Conservation (phyloP, 2,888 invertebrate species). For the Rhagonycha fulva region DNA sequence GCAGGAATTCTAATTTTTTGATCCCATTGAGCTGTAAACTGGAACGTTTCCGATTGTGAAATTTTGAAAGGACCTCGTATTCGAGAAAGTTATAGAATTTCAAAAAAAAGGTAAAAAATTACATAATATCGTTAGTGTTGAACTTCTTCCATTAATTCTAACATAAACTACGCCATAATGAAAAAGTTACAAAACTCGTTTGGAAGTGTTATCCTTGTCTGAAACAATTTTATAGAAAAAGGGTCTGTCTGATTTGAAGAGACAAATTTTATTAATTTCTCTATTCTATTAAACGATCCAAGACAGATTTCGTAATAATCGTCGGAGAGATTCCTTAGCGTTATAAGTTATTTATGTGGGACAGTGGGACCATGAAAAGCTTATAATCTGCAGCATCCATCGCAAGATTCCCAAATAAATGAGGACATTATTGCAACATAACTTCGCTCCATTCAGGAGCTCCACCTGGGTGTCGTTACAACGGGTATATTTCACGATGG, state of each 20-base stretch:
- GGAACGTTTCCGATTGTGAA: neutral
- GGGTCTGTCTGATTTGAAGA: neutral
- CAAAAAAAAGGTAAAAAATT: neutral
- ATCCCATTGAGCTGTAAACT: neutral
- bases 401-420: slow-evolving; percentile 42
- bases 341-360: slow-evolving; percentile 8
- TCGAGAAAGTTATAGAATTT: neutral
- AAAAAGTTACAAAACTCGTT: neutral
- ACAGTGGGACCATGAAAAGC: slow-evolving; percentile 6
- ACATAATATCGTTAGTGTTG: neutral
- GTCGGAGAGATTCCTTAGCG: slow-evolving; percentile 6
- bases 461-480: slow-evolving; percentile 42
- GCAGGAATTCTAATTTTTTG: no score
- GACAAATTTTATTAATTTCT: neutral
- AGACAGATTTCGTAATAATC: slow-evolving; percentile 15
- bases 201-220: neutral
- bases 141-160: neutral
- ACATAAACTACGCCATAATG: neutral
- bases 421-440: slow-evolving; percentile 41
- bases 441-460: slow-evolving; percentile 26
- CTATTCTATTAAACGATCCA: slow-evolving; percentile 6
- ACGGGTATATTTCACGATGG: slow-evolving; percentile 43
- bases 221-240: neutral
- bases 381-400: slow-evolving; percentile 20
- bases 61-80: neutral